A percentile compares a stretch with the other conserved stretches of the same genome.
phyloP scores from a whole-genome alignment of 2,113 vertebrate genomes.

The Lanius collurio region DNA sequence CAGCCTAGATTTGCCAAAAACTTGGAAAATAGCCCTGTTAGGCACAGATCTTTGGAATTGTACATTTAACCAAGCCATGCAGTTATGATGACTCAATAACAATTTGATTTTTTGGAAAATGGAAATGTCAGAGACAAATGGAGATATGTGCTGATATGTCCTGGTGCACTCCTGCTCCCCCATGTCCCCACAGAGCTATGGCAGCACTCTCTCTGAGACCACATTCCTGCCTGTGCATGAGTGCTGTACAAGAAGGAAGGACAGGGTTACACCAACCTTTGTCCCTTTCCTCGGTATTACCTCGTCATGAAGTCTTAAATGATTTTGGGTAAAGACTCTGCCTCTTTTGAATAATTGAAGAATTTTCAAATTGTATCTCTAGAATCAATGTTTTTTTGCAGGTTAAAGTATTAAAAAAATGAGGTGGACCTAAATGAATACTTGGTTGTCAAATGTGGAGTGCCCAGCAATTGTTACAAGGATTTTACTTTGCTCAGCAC shows the following conservation, averaged over 20 bases:
- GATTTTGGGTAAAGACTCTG: neutral
- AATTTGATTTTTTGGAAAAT: neutral
- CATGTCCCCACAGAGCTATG: neutral
- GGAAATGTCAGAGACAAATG: neutral
- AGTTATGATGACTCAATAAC: neutral
- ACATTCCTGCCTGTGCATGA: neutral
- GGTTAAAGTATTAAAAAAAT: neutral
- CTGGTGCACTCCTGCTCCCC: neutral
- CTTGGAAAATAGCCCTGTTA: neutral
- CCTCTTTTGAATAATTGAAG: neutral
- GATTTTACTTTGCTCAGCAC: neutral
- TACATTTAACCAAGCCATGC: neutral
- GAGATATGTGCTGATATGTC: fast-evolving
- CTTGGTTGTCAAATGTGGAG: neutral
- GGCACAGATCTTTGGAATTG: neutral
- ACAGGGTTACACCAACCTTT: fast-evolving
- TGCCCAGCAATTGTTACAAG: neutral
- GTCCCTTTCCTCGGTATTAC: neutral
- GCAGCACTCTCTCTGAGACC: neutral
- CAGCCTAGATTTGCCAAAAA: neutral
- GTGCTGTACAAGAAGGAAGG: neutral
- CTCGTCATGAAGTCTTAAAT: neutral
- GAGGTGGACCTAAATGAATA: neutral
- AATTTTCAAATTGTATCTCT: neutral
- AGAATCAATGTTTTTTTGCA: neutral